These are phyloP conservation scores for Aptenodytes forsteri DNA, from an alignment of 2,113 vertebrate genomes.

Conservation along the genomic window DNA sequence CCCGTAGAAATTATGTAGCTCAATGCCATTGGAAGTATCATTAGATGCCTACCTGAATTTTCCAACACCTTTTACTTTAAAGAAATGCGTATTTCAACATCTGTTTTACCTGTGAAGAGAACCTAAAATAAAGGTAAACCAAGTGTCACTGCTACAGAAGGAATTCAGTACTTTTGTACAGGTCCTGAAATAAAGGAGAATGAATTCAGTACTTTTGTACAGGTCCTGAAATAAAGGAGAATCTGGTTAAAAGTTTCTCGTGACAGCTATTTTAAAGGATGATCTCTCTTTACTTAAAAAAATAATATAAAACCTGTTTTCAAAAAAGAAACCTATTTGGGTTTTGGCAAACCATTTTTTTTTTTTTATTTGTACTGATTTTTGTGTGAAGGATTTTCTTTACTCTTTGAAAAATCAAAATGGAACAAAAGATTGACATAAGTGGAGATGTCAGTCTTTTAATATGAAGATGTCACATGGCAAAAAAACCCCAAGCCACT, in stretches of 20 bases:
- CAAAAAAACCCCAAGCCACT: not conserved
- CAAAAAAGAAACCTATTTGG: not conserved
- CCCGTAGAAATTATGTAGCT: not conserved
- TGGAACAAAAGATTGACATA: not conserved
- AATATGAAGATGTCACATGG: not conserved
- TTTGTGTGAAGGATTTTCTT: not conserved
- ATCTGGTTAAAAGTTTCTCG: not conserved
- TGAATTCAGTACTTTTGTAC: not conserved
- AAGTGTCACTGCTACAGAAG: not conserved
- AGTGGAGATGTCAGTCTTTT: not conserved
- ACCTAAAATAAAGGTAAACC: not conserved
- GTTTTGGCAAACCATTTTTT: not conserved
- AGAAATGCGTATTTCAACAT: not conserved
- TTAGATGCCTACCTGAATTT: not conserved
- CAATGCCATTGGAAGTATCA: rapidly evolving
- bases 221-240: not conserved
- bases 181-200: not conserved
- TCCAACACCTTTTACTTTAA: not conserved
- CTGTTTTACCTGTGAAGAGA: not conserved
- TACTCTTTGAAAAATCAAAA: not conserved
- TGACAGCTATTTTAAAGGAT: not conserved
- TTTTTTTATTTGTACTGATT: not conserved
- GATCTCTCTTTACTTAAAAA: not conserved
- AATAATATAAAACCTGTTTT: not conserved
- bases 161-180: not conserved